Conservation (phyloP, 2,888 invertebrate species). For the Thecophora atra region DNA sequence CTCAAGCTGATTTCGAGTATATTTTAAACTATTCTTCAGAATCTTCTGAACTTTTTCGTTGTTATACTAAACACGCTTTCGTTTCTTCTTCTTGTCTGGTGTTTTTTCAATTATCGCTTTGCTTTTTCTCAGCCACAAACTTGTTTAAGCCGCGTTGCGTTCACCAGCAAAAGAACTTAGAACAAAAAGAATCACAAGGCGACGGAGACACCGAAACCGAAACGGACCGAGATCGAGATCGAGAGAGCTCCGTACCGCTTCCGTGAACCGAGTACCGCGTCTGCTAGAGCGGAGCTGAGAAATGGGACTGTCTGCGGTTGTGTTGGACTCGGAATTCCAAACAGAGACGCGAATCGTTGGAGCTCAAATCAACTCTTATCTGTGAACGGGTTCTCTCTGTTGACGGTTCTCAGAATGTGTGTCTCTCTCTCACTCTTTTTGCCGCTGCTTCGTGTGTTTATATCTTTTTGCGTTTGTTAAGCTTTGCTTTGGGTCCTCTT, state of each 20-base stretch:
- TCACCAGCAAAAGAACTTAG: not conserved
- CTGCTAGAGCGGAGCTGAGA: constrained; percentile 6
- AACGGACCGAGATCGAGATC: too few species aligned
- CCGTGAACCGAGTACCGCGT: constrained; percentile 3
- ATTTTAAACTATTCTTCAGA: constrained; percentile 13
- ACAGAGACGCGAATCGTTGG: not conserved
- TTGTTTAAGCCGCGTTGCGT: constrained; percentile 26
- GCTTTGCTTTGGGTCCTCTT: constrained; percentile 1
- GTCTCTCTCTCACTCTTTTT: not conserved
- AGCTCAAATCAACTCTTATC: not conserved
- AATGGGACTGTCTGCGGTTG: constrained; percentile 17
- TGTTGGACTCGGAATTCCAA: constrained; percentile 21
- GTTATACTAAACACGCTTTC: not conserved
- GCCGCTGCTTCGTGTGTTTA: too few species aligned
- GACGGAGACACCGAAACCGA: too few species aligned
- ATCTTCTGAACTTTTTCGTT: constrained; percentile 8
- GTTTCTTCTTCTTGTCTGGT: not conserved
- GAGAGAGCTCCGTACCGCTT: too few species aligned
- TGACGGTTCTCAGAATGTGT: not conserved
- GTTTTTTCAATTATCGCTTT: not conserved
- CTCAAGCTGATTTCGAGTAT: not conserved
- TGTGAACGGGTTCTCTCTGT: not conserved
- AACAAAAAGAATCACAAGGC: too few species aligned
- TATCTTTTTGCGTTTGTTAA: not conserved
- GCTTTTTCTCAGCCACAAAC: constrained; percentile 23